Base-by-base conservation (phyloP, 1,140 invertebrate genomes). In the Gonatopus flavifemur region DNA sequence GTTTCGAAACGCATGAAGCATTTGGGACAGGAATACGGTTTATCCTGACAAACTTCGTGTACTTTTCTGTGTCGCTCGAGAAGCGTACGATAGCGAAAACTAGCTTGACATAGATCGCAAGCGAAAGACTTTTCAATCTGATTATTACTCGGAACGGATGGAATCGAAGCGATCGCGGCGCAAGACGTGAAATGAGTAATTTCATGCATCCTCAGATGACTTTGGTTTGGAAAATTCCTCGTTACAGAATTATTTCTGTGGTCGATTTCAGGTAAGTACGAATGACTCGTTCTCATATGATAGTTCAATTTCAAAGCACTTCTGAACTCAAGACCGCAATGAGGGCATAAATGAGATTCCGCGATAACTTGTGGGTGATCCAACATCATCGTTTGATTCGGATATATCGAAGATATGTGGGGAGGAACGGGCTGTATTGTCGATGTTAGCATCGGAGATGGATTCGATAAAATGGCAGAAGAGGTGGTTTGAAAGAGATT, bases 1-100 rank as follows among this genome's bases (percentile, higher is more conserved):
- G 75, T 77, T 47, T 77, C 76, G 45, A 77, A 78, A 2, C 76
- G 63, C 75, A 77, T 74, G 4, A 71, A 45, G 42, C 76, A 78
- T n/a, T 69, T 67, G 0, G 75, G 59, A 37, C 76, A 77, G 2
- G 73, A 74, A 39, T 72, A 78, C 0, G 74, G 73, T 28, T 77
- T 78, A 12, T 76, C 76, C 25, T 62, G 61, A 8, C 64, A 65
- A 8, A 57, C 48, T 4, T 73, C 70, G 52, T 77, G 76, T 54
- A 75, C 68, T 43, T 66, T 76, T 32, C 66, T 67, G 50, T 78
- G 76, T 19, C 73, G 71, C 49, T 77, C 75, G 18, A 78, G 62
- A 0, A 77, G 57, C 4, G 75, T 77, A 6, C 74, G 66, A 30
- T 78, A 77, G 1, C 75, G 69, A 57, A 79, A 80, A 28, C 52